phyloP scores from a whole-genome alignment of 2,888 invertebrate species.

The Melipona beecheii region DNA sequence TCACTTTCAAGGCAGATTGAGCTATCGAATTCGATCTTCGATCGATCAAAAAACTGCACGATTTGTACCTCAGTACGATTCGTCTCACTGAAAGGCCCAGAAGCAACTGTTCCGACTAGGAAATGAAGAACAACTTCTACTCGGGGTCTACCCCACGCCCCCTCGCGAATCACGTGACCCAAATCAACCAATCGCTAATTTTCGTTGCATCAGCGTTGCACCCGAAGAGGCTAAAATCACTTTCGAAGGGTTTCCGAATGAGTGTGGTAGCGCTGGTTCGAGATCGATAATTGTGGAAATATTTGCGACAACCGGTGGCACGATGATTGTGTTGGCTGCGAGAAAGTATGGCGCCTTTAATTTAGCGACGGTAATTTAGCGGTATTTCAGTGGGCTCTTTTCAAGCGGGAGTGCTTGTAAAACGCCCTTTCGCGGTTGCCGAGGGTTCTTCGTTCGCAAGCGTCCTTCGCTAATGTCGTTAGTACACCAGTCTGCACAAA shows the following conservation, averaged over 20 bases:
- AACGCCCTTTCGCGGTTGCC: constrained; percentile 26
- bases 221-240: too few relatives aligned
- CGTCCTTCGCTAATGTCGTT: constrained; percentile 20
- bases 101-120: too few relatives aligned
- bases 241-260: neutral
- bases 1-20: neutral
- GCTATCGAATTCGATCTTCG: too few relatives aligned
- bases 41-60: too few relatives aligned
- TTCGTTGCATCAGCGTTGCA: too few relatives aligned
- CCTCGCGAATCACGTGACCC: too few relatives aligned
- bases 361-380: constrained; percentile 45
- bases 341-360: constrained; percentile 46
- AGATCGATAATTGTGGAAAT: neutral
- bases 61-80: too few relatives aligned
- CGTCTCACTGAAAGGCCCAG: too few relatives aligned
- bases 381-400: constrained; percentile 26
- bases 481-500: constrained; percentile 36
- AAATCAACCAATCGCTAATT: too few relatives aligned
- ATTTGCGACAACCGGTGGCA: neutral
- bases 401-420: constrained; percentile 29
- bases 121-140: too few relatives aligned
- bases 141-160: too few relatives aligned
- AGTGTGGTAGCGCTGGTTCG: neutral
- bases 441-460: constrained; percentile 17
- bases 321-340: constrained; percentile 49